Base-by-base conservation (phyloP, 2,113 vertebrate species). In the Callipepla californica region DNA sequence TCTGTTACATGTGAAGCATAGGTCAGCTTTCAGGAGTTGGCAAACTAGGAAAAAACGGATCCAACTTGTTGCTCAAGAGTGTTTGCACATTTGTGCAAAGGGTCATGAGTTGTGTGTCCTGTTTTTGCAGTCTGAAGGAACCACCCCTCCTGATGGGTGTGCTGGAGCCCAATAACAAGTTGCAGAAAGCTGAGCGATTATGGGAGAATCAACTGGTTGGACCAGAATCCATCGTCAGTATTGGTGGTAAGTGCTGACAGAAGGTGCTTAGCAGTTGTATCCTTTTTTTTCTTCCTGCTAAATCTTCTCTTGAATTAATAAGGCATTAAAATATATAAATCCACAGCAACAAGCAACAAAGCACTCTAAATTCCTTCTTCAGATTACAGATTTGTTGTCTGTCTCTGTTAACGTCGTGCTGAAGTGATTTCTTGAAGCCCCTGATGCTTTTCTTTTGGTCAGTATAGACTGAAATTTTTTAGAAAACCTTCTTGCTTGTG, bases 171-270 rank as follows among this genome's bases (percentile, higher is more conserved):
- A 99, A 99, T 90, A 92, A 96, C 50, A 98, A 98, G 92, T 98
- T 99, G 58, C 96, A 97, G 17, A 97, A 98, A 91, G 99, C 98
- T 10, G 97, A 99, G 94, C 97, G 98, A 48, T 94, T 99, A 36
- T 99, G 98, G 96, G 98, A 99, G 90, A 98, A 98, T 80, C 98
- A 98, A 67, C 94, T 99, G 77, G 18, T 97, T 4, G 99, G 99
- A 45, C 99, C 99, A 5, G 99, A 99, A 92, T 99, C 99, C 69
- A 97, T 99, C 92, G 97, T 95, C 91, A 98, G 98, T 96, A 98
- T 99, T 25, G 99, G 98, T 90, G 99, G 99, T 99, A 95, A 97
- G 98, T 90, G 92, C 67, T 91, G 55, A 11, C 14, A 47, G 36
- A 70, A 88, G 26, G 9, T 84, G 36, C 30, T 80, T 23, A 50